Base-by-base conservation (phyloP, 2,797 vertebrate genomes). In the Corythornis leucogaster region DNA sequence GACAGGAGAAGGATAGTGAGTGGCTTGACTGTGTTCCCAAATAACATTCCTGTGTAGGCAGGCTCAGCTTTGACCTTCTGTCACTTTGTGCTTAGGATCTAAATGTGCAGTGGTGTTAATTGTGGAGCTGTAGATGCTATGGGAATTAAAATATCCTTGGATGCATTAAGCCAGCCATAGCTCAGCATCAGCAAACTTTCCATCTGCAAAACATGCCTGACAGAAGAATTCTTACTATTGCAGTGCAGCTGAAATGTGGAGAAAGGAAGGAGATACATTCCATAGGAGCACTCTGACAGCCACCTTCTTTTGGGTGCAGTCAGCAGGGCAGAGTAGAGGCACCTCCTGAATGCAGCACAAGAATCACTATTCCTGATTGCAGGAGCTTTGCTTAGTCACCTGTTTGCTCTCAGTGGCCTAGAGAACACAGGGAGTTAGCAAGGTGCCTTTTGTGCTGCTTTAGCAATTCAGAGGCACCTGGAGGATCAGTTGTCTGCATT, bases 41-140 rank as follows among this genome's bases (percentile, higher is more conserved):
- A 35, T 69, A 68, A 7, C 7, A 46, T 61, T 87, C 45, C 68
- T 63, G 18, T 45, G 76, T 92, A 59, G 73, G 83, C 86, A 92
- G 75, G 38, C 66, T 91, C 35, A 18, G 0, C 92, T 90, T 57
- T 96, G 92, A 93, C 92, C 83, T 90, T 75, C 81, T 89, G 70
- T 94, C 81, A n/a, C 68, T 78, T 31, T 94, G 20, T 42, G 42
- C 48, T 73, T 73, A 12, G 86, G 69, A 8, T 81, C 66, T 82
- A 9, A 45, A 26, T 45, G 31, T 70, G 64, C 77, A 35, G 83
- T 66, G 70, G 33, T 92, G 78, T 89, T 93, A 82, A 96, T 95
- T 91, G 71, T 7, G 50, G 43, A 64, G 22, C 92, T 93, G 68
- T 62, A 80, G 84, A 57, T 25, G 62, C 64, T 80, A 55, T 18